These are phyloP conservation scores for Prionace glauca DNA, from an alignment of 2,797 vertebrate genomes.

Conservation along the genomic window DNA sequence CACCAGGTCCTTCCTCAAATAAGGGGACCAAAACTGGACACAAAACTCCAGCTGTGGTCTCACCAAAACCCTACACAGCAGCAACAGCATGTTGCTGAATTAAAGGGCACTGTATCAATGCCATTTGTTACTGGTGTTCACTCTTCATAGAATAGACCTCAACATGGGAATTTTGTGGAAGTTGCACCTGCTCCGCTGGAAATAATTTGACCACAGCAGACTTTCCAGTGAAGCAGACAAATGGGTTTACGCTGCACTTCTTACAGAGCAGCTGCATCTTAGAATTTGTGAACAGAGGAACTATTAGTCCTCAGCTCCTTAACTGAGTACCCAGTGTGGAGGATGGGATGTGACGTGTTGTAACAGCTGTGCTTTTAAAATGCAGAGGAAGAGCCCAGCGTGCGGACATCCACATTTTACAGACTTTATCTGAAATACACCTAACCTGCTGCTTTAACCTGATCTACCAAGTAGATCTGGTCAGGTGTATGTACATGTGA, in stretches of 20 bases:
- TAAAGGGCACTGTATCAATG: not conserved
- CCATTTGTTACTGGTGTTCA: not conserved
- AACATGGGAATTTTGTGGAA: not conserved
- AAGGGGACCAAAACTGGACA: too few species aligned
- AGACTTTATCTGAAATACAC: not conserved
- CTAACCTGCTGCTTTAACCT: not conserved
- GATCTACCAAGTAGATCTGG: not conserved
- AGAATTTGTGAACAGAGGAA: not conserved
- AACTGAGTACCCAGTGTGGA: not conserved
- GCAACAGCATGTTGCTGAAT: not conserved
- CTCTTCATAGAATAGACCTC: not conserved
- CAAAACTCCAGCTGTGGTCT: too few species aligned
- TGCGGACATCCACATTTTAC: not conserved
- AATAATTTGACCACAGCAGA: not conserved
- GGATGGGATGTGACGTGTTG: not conserved
- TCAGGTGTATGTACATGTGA: too few species aligned
- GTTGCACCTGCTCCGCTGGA: not conserved
- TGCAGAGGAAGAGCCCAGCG: not conserved
- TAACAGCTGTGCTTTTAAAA: not conserved
- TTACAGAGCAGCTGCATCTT: not conserved
- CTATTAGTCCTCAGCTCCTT: not conserved
- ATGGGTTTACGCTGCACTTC: not conserved
- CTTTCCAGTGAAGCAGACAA: not conserved
- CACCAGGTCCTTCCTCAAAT: too few species aligned
- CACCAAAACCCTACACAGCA: too few species aligned